Evolutionary conservation across 2,888 invertebrate genomes (phyloP), one percentile per base, ranked within the genome.

Genomic region (Tinea trinotella): DNA sequence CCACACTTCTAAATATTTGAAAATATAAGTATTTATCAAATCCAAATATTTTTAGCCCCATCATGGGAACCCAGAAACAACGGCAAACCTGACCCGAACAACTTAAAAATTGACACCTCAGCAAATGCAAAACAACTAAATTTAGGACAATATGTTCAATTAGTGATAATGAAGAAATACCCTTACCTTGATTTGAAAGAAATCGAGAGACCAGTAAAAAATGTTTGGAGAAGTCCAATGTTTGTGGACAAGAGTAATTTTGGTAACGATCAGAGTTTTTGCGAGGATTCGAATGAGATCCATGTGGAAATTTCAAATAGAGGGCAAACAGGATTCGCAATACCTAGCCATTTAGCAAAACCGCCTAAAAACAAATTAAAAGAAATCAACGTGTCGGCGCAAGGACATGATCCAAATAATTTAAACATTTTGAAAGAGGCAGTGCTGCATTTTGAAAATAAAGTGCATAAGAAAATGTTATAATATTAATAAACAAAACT

Each of bases 111-210:
- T n/a, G n/a, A n/a, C n/a, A n/a, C n/a, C n/a, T n/a, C n/a, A n/a
- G n/a, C n/a, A n/a, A n/a, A n/a, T n/a, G n/a, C n/a, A n/a, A 30
- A 30, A 30, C 30, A 67, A 72, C n/a, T 30, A 53, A 75, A 78
- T 54, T 58, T 80, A 0, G 69, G 71, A 1, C 71, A 78, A 48
- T 85, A 75, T 54, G 83, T 82, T 56, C 74, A 77, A 59, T 59
- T 82, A 20, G 83, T 85, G 7, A 76, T 84, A 10, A 78, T 76
- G 76, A 85, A 85, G 57, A 85, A 85, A 58, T 76, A 83, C 62
- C 84, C 84, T 0, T 85, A 75, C 59, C 61, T 85, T 30, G 84
- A 85, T 57, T 57, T 79, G 1, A 77, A 78, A 40, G 78, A 82
- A 52, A 62, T 81, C 10, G 76, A 81, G 55, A 76, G 74, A 59